A percentile compares a stretch with the other conserved stretches of the same genome.
Evolutionary conservation across 2,113 vertebrate species (phyloP).

Genomic region (Ifrita kowaldi): DNA sequence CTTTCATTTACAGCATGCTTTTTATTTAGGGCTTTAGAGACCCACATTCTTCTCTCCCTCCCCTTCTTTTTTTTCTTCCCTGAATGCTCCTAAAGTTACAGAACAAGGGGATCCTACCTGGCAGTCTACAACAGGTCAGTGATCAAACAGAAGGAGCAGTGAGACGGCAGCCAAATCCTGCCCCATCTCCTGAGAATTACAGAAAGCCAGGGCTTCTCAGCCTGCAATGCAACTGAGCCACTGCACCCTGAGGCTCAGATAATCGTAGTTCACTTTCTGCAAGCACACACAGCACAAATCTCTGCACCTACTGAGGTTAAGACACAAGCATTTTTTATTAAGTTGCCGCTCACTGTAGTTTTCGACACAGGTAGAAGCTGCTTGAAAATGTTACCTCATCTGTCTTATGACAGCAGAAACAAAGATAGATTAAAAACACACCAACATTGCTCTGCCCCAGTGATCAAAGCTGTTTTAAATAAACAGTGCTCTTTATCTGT

Average conservation of each 20-base stretch:
- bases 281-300: background rate
- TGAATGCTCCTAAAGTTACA: conserved; percentile 73
- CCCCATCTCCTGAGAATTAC: conserved; percentile 50
- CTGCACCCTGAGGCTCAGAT: conserved; percentile 16
- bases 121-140: conserved; percentile 82
- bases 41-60: conserved; percentile 32
- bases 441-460: conserved; percentile 41
- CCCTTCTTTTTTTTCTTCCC: conserved; percentile 17
- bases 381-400: conserved; percentile 55
- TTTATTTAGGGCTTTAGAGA: conserved; percentile 73
- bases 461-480: conserved; percentile 73
- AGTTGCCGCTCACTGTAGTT: background rate
- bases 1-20: conserved; percentile 45
- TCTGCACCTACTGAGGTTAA: background rate
- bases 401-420: conserved; percentile 59
- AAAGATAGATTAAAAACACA: conserved; percentile 53
- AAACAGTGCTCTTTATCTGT: conserved; percentile 68
- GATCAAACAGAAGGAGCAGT: conserved; percentile 84
- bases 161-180: conserved; percentile 69
- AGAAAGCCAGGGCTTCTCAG: conserved; percentile 22
- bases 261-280: background rate
- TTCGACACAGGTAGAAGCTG: conserved; percentile 27
- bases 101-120: conserved; percentile 73
- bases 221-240: background rate
- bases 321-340: background rate